Percentiles rank a stretch among this genome's conserved stretches.
Evolutionary conservation across 2,113 vertebrate genomes (phyloP).

Genomic region (Salminus brasiliensis): DNA sequence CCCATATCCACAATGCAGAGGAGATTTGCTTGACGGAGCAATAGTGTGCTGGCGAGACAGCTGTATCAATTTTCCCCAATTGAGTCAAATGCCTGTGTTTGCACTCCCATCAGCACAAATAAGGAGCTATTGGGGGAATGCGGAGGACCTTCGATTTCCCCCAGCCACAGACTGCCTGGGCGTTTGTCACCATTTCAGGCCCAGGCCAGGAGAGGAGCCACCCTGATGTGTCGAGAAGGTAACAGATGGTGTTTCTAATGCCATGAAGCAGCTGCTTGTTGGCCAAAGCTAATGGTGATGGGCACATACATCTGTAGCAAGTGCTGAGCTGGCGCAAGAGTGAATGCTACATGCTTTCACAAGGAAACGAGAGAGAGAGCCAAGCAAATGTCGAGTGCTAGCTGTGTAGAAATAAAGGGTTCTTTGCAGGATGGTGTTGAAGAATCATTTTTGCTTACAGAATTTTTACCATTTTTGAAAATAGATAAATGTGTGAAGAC

Average conservation of each 20-base stretch:
- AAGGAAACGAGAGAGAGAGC: slow-evolving; percentile 17
- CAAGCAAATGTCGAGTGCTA: slow-evolving; percentile 12
- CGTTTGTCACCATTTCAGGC: slow-evolving; percentile 41
- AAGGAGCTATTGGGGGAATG: slow-evolving; percentile 44
- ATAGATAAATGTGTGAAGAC: too few species aligned
- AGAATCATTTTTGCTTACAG: neutral
- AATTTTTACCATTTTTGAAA: too few species aligned
- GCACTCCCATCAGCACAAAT: slow-evolving; percentile 47
- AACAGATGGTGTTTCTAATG: slow-evolving; percentile 55
- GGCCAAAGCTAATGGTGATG: slow-evolving; percentile 51
- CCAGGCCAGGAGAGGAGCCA: slow-evolving; percentile 14
- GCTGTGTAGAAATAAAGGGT: too few species aligned
- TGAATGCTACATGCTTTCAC: slow-evolving; percentile 24
- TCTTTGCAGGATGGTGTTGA: neutral
- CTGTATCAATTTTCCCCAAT: slow-evolving; percentile 47
- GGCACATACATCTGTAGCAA: slow-evolving; percentile 47
- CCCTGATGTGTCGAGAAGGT: slow-evolving; percentile 42
- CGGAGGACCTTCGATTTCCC: slow-evolving; percentile 44
- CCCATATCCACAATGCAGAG: slow-evolving; percentile 27
- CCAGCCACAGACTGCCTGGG: neutral
- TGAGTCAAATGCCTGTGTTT: slow-evolving; percentile 50
- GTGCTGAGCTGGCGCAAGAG: slow-evolving; percentile 37
- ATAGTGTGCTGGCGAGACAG: slow-evolving; percentile 26
- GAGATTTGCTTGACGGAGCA: slow-evolving; percentile 37
- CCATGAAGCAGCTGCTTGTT: slow-evolving; percentile 53